phyloP scores from a whole-genome alignment of 2,888 invertebrate species.

The Clistopyga incitator region DNA sequence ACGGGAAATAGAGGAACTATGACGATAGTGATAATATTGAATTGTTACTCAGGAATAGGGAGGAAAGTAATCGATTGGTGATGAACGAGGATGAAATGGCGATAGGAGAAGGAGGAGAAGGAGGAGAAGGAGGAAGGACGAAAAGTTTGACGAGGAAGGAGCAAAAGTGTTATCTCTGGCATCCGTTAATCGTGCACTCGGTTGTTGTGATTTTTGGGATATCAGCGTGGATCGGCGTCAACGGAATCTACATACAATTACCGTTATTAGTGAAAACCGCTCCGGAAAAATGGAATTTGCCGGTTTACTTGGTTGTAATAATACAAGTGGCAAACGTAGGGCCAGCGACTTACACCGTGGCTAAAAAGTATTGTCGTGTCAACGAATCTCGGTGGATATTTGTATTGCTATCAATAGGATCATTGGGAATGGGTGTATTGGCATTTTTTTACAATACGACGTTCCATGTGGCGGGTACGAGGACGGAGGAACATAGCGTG shows the following conservation, averaged over 20 bases:
- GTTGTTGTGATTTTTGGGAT: slow-evolving; percentile 91
- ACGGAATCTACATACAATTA: slow-evolving; percentile 94
- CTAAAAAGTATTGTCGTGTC: slow-evolving; percentile 84
- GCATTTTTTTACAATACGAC: slow-evolving; percentile 87
- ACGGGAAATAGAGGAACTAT: neutral
- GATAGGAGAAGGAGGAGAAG: too few relatives aligned
- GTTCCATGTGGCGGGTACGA: slow-evolving; percentile 84
- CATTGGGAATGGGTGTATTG: slow-evolving; percentile 86
- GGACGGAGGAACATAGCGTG: slow-evolving; percentile 85
- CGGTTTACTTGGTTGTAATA: slow-evolving; percentile 92
- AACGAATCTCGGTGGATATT: slow-evolving; percentile 86
- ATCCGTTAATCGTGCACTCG: slow-evolving; percentile 86
- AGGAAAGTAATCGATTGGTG: slow-evolving; percentile 28
- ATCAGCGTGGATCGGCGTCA: slow-evolving; percentile 94
- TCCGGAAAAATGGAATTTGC: slow-evolving; percentile 94
- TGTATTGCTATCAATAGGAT: slow-evolving; percentile 85
- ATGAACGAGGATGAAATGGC: slow-evolving; percentile 40
- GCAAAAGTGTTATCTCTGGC: slow-evolving; percentile 26
- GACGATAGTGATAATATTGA: neutral
- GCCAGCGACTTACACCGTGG: slow-evolving; percentile 88
- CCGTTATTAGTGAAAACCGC: slow-evolving; percentile 91
- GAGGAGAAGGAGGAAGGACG: too few relatives aligned
- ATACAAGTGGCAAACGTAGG: slow-evolving; percentile 93
- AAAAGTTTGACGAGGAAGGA: neutral
- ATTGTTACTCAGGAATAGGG: slow-evolving; percentile 46